Base-by-base conservation (phyloP, 2,797 vertebrate species). In the Premnoplex brunnescens region DNA sequence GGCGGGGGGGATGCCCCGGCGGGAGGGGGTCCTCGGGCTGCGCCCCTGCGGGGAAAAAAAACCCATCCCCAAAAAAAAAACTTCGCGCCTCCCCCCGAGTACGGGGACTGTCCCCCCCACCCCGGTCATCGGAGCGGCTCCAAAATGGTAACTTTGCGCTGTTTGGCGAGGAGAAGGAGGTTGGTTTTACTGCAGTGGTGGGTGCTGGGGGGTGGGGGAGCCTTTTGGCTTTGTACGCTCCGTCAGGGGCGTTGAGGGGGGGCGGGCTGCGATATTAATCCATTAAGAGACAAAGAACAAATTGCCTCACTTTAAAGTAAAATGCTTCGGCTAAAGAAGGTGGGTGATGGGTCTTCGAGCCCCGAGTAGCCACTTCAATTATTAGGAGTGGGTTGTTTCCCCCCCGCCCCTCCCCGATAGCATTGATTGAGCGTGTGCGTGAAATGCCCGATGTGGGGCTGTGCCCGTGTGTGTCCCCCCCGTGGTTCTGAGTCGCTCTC, bases 281-380 rank as follows among this genome's bases (percentile, higher is more conserved):
- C 96, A 82, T 95, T 95, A 95, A 93, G 95, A 97, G 95, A 97
- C 97, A 97, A 97, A 97, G 95, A 97, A 89, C 91, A 96, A 95
- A 95, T 96, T 96, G 96, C 93, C 82, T 89, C 87, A 97, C 97
- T 97, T 94, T 88, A 95, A 97, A 97, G 96, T 97, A 73, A 97
- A 96, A 93, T 39, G 95, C 92, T 93, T 76, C 7, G 36, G 77
- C 90, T 94, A 54, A 85, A 85, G 97, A 95, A 96, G 97, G 95
- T 96, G 95, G 97, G 92, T 93, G 97, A 93, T 94, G 95, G 95
- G 92, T 91, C 76, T 72, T 60, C 59, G 71, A 94, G 88, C 88
- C 93, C 80, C 22, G 76, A 88, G 77, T 81, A 94, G 92, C 87
- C 85, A 93, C 96, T 96, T 95, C 79, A 89, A 68, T 97, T 94